Conservation (phyloP, 2,113 vertebrate species). For the Platanista minor region DNA sequence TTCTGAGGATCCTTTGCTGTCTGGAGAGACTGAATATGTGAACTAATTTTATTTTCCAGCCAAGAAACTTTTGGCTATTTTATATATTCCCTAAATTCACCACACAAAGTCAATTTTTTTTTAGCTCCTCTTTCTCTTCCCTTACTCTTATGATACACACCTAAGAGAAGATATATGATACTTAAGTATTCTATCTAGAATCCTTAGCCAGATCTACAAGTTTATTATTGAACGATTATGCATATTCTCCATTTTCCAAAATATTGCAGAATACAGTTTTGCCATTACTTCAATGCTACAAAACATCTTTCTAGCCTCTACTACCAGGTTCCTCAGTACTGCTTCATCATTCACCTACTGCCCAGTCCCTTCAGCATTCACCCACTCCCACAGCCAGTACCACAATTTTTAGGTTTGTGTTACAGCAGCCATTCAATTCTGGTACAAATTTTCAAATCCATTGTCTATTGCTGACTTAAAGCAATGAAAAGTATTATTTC, state of each 20-base stretch:
- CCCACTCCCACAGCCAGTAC: not conserved
- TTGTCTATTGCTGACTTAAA: not conserved
- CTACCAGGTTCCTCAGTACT: not conserved
- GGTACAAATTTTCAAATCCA: not conserved
- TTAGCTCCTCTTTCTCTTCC: not conserved
- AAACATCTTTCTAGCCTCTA: not conserved
- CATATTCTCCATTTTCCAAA: not conserved
- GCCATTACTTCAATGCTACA: not conserved
- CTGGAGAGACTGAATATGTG: not conserved
- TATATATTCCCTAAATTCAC: not conserved
- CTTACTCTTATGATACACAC: not conserved
- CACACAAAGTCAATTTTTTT: not conserved
- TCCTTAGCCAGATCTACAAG: not conserved
- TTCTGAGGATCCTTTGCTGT: not conserved
- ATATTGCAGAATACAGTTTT: not conserved
- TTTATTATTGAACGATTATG: not conserved
- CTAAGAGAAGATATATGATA: not conserved
- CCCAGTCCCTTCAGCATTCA: not conserved
- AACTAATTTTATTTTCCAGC: slow-evolving; percentile 4
- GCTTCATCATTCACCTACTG: not conserved
- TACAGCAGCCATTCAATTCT: not conserved
- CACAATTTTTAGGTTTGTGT: not conserved
- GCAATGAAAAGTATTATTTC: not conserved
- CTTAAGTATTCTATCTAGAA: not conserved
- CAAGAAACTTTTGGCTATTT: not conserved